phyloP scores from a whole-genome alignment of 1,140 invertebrate genomes.

The Drosophila arawakana region DNA sequence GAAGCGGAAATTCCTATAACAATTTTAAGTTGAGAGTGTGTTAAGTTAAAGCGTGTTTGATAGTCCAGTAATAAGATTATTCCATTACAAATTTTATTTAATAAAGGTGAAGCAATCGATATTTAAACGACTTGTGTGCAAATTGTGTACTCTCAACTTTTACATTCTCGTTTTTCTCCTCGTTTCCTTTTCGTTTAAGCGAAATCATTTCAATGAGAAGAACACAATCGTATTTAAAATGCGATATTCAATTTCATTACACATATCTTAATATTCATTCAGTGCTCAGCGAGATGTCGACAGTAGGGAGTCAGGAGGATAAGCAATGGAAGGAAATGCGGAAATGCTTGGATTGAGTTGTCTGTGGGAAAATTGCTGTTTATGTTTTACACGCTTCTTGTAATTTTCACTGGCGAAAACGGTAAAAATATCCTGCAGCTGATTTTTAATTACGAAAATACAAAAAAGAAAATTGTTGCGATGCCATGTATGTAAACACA shows the following conservation, averaged over 20 bases:
- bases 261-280: conserved; percentile 43
- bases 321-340: neutral
- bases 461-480: conserved; percentile 72
- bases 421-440: conserved; percentile 75
- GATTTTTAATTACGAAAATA: conserved; percentile 80
- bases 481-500: conserved; percentile 69
- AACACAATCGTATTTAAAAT: conserved; percentile 22
- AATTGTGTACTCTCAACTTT: too few species aligned
- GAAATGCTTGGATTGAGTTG: neutral
- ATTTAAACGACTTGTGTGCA: too few species aligned
- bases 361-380: conserved; percentile 54
- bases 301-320: neutral
- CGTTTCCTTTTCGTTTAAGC: neutral
- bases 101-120: too few species aligned
- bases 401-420: conserved; percentile 62
- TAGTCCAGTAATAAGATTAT: too few species aligned
- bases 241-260: conserved; percentile 42
- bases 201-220: conserved; percentile 29
- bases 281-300: conserved; percentile 3
- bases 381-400: conserved; percentile 52
- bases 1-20: too few species aligned
- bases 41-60: too few species aligned
- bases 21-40: too few species aligned
- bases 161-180: too few species aligned
- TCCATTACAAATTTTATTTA: too few species aligned